Base-by-base conservation (phyloP, 2,888 invertebrate genomes). In the Chymomyza caudatula region DNA sequence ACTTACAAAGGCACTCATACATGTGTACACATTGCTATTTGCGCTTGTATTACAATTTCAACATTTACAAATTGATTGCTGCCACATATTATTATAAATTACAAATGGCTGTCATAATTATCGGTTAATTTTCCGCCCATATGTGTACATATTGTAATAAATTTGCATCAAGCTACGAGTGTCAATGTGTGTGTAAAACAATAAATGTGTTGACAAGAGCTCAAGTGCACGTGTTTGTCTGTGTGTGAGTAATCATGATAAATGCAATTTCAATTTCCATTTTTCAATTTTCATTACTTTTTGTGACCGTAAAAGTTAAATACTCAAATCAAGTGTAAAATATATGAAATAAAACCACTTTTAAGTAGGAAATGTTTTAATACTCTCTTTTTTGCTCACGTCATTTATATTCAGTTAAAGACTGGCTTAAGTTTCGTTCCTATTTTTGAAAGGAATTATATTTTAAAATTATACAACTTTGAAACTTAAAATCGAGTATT, bases 71-170 rank as follows among this genome's bases (percentile, higher is more conserved):
- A 81, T 76, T 67, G 65, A 68, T 67, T 62, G 60, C 73, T 13
- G 59, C 49, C 56, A 65, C 57, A 57, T 65, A 68, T 83, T 79
- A 80, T 78, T 69, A 71, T 67, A 71, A 73, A 71, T 83, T 84
- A 83, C 76, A 85, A 83, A 83, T 83, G 69, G 69, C 57, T 68
- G 72, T 70, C 84, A 79, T 74, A 86, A 83, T 83, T 83, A 87
- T 85, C 86, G 84, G 77, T 83, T 83, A 87, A 86, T 85, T 57
- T 65, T 68, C 81, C 55, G 58, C 75, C 82, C 86, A 85, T 86
- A 76, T 86, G 80, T 70, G 55, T 49, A 54, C 59, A 58, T 63
- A 81, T 86, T 86, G 85, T 23, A 6, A 13, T 13, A 53, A 53
- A 53, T 53, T 53, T 51, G 22, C 54, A 51, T 51, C 19, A 51